phyloP scores from a whole-genome alignment of 2,888 invertebrate genomes.

The Aspidiotus rigidus region DNA sequence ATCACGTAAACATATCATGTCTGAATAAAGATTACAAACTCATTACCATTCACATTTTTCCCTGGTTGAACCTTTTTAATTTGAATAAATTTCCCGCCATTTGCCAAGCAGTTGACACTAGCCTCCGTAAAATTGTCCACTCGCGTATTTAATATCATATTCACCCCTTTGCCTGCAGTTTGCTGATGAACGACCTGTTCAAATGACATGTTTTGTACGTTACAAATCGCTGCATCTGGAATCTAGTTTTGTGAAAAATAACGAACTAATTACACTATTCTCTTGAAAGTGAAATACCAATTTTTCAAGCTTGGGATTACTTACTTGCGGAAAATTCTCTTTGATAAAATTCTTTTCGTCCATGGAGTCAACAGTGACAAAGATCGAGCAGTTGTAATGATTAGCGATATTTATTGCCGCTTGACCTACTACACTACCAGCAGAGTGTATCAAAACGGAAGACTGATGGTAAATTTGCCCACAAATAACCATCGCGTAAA shows the following conservation, averaged over 20 bases:
- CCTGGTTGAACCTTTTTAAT: slow-evolving; percentile 17
- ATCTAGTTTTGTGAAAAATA: slow-evolving; percentile 4
- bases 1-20: neutral
- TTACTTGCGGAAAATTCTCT: slow-evolving; percentile 31
- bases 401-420: slow-evolving; percentile 33
- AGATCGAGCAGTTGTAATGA: slow-evolving; percentile 30
- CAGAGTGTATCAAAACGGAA: slow-evolving; percentile 26
- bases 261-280: too few relatives aligned
- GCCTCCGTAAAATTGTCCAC: neutral
- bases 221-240: slow-evolving; percentile 13
- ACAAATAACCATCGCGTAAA: slow-evolving; percentile 31
- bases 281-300: too few relatives aligned
- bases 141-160: slow-evolving; percentile 12
- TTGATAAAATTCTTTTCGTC: slow-evolving; percentile 32
- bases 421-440: slow-evolving; percentile 20
- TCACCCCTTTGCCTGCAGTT: slow-evolving; percentile 19
- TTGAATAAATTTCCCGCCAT: slow-evolving; percentile 17
- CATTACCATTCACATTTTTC: slow-evolving; percentile 4
- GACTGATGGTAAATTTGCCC: slow-evolving; percentile 24
- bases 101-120: slow-evolving; percentile 18
- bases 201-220: slow-evolving; percentile 1
- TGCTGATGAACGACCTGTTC: neutral
- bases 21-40: neutral
- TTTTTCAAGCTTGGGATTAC: neutral
- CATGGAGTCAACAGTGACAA: slow-evolving; percentile 23